Evolutionary conservation across 2,113 vertebrate genomes (phyloP), one percentile per base, ranked within the genome.

Genomic region (Maccullochella peelii): DNA sequence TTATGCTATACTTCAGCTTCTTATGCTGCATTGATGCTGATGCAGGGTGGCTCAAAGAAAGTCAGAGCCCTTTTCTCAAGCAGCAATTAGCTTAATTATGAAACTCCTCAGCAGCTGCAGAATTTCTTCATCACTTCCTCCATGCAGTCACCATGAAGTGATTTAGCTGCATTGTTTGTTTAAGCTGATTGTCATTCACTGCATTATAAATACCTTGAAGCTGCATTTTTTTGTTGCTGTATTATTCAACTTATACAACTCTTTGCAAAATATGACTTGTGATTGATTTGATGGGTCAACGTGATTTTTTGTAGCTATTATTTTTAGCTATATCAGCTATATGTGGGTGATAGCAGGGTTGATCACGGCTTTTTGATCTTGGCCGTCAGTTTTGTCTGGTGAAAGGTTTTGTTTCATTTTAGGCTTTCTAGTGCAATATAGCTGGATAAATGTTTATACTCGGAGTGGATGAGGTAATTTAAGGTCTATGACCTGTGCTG

Each of bases 211-310:
- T n/a, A 54, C 20, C 55, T 75, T 33, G 15, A 70, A 80, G 9
- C 14, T 38, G 9, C n/a, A 7, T 33, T 67, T 57, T 15, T 42
- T n/a, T 73, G 58, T 52, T 82, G 16, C 50, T 73, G 6, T 33
- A 11, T 65, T 72, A 44, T 70, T 38, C 21, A 44, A 0, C 73
- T 67, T 18, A 27, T 69, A 18, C 30, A 72, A 49, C 4, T 0
- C 25, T 30, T 49, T 70, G 25, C 57, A 65, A 67, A 65, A 69
- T 69, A 8, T 8, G 0, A 65, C 59, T 20, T 75, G 30, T 65
- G 61, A 76, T 58, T 81, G 57, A 73, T 76, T 78, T 80, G 12
- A 66, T 38, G 58, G 76, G 54, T 80, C 77, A 78, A 25, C 21
- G 15, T 30, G 5, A 15, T 25, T 70, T 27, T 68, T 54, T 42